phyloP scores from a whole-genome alignment of 2,113 vertebrate species.

The Pteropus alecto region DNA sequence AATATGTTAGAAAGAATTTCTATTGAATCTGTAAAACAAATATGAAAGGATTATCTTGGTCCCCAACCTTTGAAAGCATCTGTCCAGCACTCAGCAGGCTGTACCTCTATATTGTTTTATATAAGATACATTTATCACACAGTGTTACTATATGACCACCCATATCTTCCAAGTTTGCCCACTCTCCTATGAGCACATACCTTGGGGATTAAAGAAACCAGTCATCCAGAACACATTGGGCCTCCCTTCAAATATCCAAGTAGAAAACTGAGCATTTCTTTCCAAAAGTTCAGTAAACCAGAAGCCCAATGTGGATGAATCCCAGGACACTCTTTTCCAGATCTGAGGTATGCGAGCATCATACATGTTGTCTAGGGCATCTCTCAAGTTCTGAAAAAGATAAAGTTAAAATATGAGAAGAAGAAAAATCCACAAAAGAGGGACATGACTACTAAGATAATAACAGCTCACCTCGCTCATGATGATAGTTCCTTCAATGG shows the following conservation, averaged over 20 bases:
- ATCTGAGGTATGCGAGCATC: slow-evolving; percentile 84
- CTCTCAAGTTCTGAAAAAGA: slow-evolving; percentile 83
- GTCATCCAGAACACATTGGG: slow-evolving; percentile 87
- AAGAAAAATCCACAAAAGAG: background rate
- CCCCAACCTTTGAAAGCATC: background rate
- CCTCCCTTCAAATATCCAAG: slow-evolving; percentile 85
- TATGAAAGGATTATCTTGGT: background rate
- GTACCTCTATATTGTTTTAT: fast-evolving
- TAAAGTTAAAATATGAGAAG: background rate
- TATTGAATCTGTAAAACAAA: background rate
- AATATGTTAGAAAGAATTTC: background rate
- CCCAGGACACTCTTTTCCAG: slow-evolving; percentile 87
- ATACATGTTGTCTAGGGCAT: slow-evolving; percentile 86
- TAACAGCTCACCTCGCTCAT: slow-evolving; percentile 86
- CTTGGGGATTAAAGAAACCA: slow-evolving; percentile 88
- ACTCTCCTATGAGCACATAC: slow-evolving; percentile 62
- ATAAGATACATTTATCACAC: too few relatives aligned
- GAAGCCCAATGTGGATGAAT: slow-evolving; percentile 87
- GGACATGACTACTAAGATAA: background rate
- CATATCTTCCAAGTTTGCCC: too few relatives aligned
- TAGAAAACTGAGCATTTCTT: slow-evolving; percentile 84
- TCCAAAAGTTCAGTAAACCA: slow-evolving; percentile 88
- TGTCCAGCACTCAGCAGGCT: background rate
- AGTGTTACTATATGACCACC: background rate
- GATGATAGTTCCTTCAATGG: slow-evolving; percentile 87